phyloP scores from a whole-genome alignment of 2,888 invertebrate genomes.

The Phaonia tiefii region DNA sequence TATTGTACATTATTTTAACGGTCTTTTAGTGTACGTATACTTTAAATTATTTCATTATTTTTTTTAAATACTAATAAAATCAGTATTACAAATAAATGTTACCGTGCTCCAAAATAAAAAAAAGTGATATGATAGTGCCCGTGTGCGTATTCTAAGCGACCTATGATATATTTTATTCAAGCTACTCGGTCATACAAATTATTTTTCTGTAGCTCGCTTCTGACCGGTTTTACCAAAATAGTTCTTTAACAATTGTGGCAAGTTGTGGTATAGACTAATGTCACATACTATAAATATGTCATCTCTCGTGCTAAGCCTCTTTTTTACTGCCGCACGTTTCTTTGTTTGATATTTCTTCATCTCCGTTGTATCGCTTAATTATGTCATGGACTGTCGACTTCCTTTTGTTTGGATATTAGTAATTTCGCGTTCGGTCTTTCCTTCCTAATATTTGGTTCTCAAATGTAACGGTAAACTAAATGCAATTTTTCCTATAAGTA shows the following conservation, averaged over 20 bases:
- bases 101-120: conserved; percentile 24
- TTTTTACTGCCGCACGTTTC: conserved; percentile 1
- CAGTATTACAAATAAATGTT: neutral
- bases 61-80: conserved; percentile 16
- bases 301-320: no score
- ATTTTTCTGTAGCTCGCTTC: conserved; percentile 3
- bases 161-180: neutral
- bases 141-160: neutral
- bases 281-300: no score
- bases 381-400: conserved; percentile 33
- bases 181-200: neutral
- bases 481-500: neutral
- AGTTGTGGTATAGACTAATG: neutral
- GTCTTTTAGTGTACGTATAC: no score
- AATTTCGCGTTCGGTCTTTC: conserved; percentile 23
- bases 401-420: conserved; percentile 14
- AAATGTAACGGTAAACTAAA: no score
- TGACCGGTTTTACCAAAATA: neutral
- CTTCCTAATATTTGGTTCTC: conserved; percentile 2
- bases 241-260: conserved; percentile 16
- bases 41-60: no score
- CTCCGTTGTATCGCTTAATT: conserved; percentile 18
- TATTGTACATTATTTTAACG: no score
- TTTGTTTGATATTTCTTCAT: conserved; percentile 19
- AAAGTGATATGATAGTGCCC: neutral